Conservation (phyloP, 2,888 invertebrate genomes). For the Anticlea derivata region DNA sequence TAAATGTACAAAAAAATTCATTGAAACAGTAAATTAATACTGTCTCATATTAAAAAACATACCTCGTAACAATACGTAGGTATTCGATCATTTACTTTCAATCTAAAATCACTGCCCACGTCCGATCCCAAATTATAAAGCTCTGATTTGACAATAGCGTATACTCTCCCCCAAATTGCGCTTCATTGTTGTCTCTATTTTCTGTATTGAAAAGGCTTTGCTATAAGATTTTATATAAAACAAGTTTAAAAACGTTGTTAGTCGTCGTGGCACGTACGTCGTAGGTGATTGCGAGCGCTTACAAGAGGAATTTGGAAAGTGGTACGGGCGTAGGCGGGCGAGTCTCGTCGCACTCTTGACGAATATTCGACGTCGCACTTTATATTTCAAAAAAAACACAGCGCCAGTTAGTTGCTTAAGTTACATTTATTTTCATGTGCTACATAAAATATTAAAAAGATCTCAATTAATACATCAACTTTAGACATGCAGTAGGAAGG, state of each 20-base stretch:
- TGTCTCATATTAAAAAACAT: too few species aligned
- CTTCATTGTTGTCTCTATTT: slow-evolving; percentile 33
- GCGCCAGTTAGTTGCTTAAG: slow-evolving; percentile 45
- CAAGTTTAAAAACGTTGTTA: slow-evolving; percentile 55
- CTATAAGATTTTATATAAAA: slow-evolving; percentile 48
- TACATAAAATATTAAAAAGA: too few species aligned
- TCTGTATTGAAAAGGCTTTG: slow-evolving; percentile 36
- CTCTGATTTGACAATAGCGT: slow-evolving; percentile 23
- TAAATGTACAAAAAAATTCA: too few species aligned
- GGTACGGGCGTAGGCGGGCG: slow-evolving; percentile 79
- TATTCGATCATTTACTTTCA: slow-evolving; percentile 17
- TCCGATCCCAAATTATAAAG: slow-evolving; percentile 32
- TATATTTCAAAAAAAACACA: slow-evolving; percentile 73
- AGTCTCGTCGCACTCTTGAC: slow-evolving; percentile 74
- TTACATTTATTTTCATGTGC: too few species aligned
- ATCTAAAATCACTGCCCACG: slow-evolving; percentile 26
- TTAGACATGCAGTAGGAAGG: too few species aligned
- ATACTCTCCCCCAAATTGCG: slow-evolving; percentile 37
- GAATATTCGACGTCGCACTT: slow-evolving; percentile 75
- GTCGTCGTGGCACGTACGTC: slow-evolving; percentile 61
- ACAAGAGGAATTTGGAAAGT: slow-evolving; percentile 82
- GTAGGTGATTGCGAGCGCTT: slow-evolving; percentile 76
- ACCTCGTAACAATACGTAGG: slow-evolving; percentile 3
- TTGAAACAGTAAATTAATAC: too few species aligned
- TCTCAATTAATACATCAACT: too few species aligned